These are phyloP conservation scores for Orcinus orca DNA, from an alignment of 2,113 vertebrate genomes.

Conservation along the genomic window DNA sequence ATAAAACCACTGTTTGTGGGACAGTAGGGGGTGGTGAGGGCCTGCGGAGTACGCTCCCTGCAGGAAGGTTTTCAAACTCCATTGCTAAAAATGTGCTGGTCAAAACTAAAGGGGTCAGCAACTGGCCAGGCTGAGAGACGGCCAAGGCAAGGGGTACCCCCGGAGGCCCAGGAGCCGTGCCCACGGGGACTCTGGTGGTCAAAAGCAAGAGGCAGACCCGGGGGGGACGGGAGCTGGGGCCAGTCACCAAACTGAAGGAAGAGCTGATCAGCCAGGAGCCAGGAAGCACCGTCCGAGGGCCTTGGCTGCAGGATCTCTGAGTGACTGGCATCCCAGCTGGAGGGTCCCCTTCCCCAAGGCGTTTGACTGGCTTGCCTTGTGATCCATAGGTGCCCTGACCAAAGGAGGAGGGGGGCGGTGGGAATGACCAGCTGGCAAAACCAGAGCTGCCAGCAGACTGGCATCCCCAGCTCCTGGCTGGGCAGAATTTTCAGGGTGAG, in stretches of 20 bases:
- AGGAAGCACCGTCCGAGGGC: neutral
- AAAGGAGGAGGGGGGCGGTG: neutral
- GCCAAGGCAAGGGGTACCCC: neutral
- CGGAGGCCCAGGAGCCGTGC: neutral
- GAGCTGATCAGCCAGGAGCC: neutral
- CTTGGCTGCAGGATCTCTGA: neutral
- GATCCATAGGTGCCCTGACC: neutral
- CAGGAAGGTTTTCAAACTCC: neutral
- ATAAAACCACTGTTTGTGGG: neutral
- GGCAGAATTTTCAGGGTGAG: neutral
- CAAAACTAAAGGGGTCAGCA: neutral
- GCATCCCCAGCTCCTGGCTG: neutral
- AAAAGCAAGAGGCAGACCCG: too few relatives aligned
- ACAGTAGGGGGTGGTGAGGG: too few relatives aligned
- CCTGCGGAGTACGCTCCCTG: neutral
- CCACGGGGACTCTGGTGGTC: too few relatives aligned
- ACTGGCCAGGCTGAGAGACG: neutral
- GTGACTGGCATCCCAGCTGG: neutral
- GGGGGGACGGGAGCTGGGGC: too few relatives aligned
- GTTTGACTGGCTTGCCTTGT: neutral
- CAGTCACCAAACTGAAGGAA: too few relatives aligned
- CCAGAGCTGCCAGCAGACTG: neutral
- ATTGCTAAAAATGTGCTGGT: neutral
- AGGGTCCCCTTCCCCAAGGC: neutral
- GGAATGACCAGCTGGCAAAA: neutral